Conservation (phyloP, 1,140 invertebrate genomes). For the Cataglyphis hispanica region DNA sequence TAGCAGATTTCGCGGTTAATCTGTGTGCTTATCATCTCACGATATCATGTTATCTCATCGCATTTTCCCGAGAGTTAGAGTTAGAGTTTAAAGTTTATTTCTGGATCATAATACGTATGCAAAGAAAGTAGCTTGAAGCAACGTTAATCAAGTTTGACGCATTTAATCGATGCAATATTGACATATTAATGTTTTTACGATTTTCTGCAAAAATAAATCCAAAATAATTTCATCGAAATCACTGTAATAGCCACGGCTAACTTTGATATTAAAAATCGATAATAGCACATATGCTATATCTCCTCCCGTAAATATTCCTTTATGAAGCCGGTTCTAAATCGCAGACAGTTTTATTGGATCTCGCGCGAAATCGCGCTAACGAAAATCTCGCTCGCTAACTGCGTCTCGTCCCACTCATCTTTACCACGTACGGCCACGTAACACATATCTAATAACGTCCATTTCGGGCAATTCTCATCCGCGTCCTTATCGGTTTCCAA, state of each 20-base stretch:
- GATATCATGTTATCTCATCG: not conserved
- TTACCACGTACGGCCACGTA: constrained; percentile 57
- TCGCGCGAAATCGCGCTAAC: constrained; percentile 31
- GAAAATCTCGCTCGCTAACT: constrained; percentile 66
- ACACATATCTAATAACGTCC: constrained; percentile 71
- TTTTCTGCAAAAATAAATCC: not conserved
- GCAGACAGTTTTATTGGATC: constrained; percentile 67
- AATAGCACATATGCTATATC: constrained; percentile 24
- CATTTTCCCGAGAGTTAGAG: not conserved
- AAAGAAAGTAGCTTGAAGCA: not conserved
- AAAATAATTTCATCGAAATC: not conserved
- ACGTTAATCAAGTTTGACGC: not conserved
- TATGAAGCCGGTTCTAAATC: constrained; percentile 28
- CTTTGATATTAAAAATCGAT: constrained; percentile 48
- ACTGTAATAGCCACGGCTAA: not conserved
- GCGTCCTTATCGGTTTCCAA: constrained; percentile 75
- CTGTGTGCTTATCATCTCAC: not conserved
- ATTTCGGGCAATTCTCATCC: constrained; percentile 69
- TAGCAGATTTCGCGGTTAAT: not conserved
- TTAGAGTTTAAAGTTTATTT: constrained; percentile 1
- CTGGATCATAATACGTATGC: not conserved
- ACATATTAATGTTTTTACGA: not conserved
- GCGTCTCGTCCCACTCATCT: not conserved
- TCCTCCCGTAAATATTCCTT: constrained; percentile 41
- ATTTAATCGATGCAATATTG: not conserved